Evolutionary conservation across 2,888 invertebrate species (phyloP).

Genomic region (Ornithoptera alexandrae): DNA sequence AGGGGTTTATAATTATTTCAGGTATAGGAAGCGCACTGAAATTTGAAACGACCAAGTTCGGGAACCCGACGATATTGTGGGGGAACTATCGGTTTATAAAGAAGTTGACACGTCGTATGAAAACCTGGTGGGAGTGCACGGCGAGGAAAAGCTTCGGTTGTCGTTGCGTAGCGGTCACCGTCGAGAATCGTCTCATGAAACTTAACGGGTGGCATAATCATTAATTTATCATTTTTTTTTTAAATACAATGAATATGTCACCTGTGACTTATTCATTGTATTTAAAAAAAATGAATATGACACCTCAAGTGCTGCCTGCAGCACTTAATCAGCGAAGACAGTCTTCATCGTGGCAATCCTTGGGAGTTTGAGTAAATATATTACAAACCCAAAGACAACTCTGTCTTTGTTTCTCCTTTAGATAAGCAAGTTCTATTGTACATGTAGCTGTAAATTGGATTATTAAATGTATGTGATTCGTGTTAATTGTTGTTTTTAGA

Average conservation of each 20-base stretch:
- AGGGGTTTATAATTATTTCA: conserved; percentile 33
- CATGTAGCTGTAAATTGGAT: background rate
- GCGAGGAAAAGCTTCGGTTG: conserved; percentile 58
- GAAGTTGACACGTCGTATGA: conserved; percentile 55
- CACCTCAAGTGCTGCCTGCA: no score
- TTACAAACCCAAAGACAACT: background rate
- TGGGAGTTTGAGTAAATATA: background rate
- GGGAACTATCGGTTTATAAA: conserved; percentile 67
- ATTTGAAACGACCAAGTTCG: conserved; percentile 60
- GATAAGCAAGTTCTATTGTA: background rate
- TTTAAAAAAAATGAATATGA: no score
- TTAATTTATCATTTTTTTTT: conserved; percentile 31
- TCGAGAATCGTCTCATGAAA: conserved; percentile 57
- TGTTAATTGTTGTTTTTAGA: background rate
- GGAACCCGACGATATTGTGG: conserved; percentile 66
- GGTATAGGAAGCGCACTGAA: conserved; percentile 39
- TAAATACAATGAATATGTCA: background rate
- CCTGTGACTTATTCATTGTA: background rate
- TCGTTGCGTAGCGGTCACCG: conserved; percentile 62
- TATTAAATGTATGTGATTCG: conserved; percentile 1
- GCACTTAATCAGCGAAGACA: background rate
- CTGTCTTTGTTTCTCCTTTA: background rate
- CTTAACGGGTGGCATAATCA: conserved; percentile 70
- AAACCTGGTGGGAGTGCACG: conserved; percentile 72
- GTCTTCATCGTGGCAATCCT: background rate